Evolutionary conservation across 53 echinoderm and acorn worm species (phyloP).

Genomic region (Hippasteria phrygiana): DNA sequence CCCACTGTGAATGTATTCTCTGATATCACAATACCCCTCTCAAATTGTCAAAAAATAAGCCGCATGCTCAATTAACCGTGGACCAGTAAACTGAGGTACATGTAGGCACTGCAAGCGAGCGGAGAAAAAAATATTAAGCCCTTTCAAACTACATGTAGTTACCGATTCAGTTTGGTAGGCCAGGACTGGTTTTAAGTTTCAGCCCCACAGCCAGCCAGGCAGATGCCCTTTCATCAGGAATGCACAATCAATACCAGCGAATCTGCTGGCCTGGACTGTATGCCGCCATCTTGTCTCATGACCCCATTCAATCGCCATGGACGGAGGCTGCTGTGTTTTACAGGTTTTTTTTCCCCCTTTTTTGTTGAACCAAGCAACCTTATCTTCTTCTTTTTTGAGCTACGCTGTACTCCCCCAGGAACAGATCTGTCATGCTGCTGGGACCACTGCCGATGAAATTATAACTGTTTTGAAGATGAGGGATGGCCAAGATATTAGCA

Average conservation of each 20-base stretch:
- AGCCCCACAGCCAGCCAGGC: conserved; percentile 62
- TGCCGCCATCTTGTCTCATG: conserved; percentile 65
- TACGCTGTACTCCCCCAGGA: conserved; percentile 34
- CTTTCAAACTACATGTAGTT: conserved; percentile 14
- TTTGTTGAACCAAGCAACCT: conserved; percentile 29
- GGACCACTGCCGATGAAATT: conserved; percentile 14
- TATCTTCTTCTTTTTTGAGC: neutral
- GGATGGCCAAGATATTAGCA: conserved; percentile 46
- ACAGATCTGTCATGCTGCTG: neutral
- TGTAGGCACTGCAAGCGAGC: neutral
- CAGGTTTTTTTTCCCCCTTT: conserved; percentile 17
- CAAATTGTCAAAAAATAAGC: neutral
- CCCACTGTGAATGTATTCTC: too few species aligned
- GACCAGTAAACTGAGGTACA: conserved; percentile 49
- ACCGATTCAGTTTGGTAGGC: conserved; percentile 43
- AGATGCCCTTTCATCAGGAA: conserved; percentile 65
- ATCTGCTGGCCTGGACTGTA: conserved; percentile 23
- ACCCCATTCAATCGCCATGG: conserved; percentile 40
- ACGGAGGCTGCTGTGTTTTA: neutral
- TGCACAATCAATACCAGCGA: conserved; percentile 54
- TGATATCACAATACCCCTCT: too few species aligned
- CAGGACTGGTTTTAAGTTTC: conserved; percentile 43
- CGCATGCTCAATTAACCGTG: conserved; percentile 43
- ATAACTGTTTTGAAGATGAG: conserved; percentile 43
- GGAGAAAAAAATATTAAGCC: neutral